These are phyloP conservation scores for Gopherus evgoodei DNA, from an alignment of 2,113 vertebrate species.

Conservation along the genomic window DNA sequence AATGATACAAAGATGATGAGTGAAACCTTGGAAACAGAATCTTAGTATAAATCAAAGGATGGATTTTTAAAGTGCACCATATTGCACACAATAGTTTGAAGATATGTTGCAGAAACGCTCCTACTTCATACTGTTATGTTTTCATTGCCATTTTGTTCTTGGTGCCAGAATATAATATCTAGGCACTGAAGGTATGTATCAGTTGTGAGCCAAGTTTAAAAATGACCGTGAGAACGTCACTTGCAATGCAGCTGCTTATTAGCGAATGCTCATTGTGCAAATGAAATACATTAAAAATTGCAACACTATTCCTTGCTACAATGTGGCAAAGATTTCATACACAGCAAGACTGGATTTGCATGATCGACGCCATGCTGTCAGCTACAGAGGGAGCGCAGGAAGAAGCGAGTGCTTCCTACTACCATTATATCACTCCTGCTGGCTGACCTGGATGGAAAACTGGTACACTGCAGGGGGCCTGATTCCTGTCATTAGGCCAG, in stretches of 20 bases:
- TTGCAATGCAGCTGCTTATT: background rate
- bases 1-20: constrained; percentile 11
- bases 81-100: constrained; percentile 2
- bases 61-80: background rate
- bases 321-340: background rate
- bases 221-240: background rate
- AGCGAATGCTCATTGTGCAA: background rate
- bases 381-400: background rate
- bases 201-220: background rate
- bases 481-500: background rate
- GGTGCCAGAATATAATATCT: background rate
- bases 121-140: background rate
- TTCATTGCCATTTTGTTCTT: constrained; percentile 7
- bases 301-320: background rate
- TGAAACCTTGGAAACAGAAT: constrained; percentile 52
- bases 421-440: background rate
- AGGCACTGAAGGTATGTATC: background rate
- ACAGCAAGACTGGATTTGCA: background rate
- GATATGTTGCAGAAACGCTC: background rate
- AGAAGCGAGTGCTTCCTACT: background rate
- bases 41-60: constrained; percentile 26
- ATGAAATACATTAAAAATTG: background rate
- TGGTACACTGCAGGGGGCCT: background rate
- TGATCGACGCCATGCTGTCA: background rate
- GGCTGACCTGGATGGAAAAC: background rate